Evolutionary conservation across 2,888 invertebrate species (phyloP).

Genomic region (Lasioglossum vierecki): DNA sequence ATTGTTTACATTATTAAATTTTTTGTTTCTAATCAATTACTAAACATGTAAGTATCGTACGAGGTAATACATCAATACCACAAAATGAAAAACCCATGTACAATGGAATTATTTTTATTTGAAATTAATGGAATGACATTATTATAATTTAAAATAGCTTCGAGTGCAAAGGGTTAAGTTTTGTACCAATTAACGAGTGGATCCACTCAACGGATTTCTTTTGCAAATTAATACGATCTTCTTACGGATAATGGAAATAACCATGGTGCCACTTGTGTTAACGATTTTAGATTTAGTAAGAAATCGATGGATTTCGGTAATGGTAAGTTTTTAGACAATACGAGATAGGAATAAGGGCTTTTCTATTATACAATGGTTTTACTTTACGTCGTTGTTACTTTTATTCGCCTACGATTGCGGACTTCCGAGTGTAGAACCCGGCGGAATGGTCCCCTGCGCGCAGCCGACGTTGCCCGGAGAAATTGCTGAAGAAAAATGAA

Average conservation of each 20-base stretch:
- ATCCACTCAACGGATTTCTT: neutral
- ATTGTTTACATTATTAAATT: too few relatives aligned
- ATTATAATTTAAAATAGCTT: too few relatives aligned
- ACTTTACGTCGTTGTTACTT: neutral
- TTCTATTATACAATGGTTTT: neutral
- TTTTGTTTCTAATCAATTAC: too few relatives aligned
- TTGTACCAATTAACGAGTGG: neutral
- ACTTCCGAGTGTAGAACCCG: neutral
- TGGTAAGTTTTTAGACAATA: neutral
- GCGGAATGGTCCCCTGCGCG: neutral
- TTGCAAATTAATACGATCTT: neutral
- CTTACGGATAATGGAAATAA: neutral
- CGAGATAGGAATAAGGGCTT: neutral
- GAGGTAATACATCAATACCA: too few relatives aligned
- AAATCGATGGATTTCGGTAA: neutral
- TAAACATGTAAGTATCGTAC: too few relatives aligned
- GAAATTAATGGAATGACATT: too few relatives aligned
- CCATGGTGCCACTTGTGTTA: neutral
- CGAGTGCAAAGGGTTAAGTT: too few relatives aligned
- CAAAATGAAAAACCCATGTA: too few relatives aligned
- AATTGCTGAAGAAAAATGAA: too few relatives aligned
- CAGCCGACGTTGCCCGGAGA: too few relatives aligned
- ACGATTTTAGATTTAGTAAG: neutral
- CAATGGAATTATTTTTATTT: too few relatives aligned
- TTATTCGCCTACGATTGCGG: neutral